Evolutionary conservation across 2,888 invertebrate species (phyloP), one percentile per base, ranked within the genome.

Genomic region (Gastracanthus pulcherrimus): DNA sequence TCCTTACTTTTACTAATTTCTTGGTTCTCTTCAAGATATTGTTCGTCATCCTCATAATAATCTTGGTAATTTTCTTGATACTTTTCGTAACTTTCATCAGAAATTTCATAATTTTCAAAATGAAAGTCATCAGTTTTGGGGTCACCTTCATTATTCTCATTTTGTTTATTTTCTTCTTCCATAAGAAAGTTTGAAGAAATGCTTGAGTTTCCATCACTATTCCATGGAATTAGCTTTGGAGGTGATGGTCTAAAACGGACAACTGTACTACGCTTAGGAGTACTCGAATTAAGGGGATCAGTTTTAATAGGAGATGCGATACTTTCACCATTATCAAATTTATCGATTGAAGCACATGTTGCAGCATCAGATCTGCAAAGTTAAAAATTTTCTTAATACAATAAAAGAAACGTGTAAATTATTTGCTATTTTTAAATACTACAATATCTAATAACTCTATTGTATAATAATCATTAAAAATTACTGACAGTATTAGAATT

Each of bases 211-310:
- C 23, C 64, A 70, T 69, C n/a, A 62, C 34, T 62, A 45, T 38
- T 64, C 9, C 34, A 75, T 34, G 45, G 13, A 64, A 82, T 38
- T 41, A 64, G 23, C 38, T 78, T 60, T 36, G 81, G 78, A 16
- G 81, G 78, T 31, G 78, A 75, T 58, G 78, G 75, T 66, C 51
- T 82, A n/a, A 82, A 82, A 5, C 76, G 77, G 19, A 82, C 81
- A 66, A 29, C 36, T 36, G 77, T 77, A 36, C 64, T 78, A 4
- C 70, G 74, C n/a, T 23, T 13, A 16, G 72, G 70, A 62, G 16
- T 13, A 62, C 13, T 77, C 3, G 58, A 67, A 19, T 13, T 16
- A 13, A 23, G 3, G 13, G 55, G 23, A 41, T 72, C 2, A 3
- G 23, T 55, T 41, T 9, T 29, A 34, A 48, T 26, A 51, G 58